Evolutionary conservation across 2,888 invertebrate genomes (phyloP).

Genomic region (Chorisops tibialis): DNA sequence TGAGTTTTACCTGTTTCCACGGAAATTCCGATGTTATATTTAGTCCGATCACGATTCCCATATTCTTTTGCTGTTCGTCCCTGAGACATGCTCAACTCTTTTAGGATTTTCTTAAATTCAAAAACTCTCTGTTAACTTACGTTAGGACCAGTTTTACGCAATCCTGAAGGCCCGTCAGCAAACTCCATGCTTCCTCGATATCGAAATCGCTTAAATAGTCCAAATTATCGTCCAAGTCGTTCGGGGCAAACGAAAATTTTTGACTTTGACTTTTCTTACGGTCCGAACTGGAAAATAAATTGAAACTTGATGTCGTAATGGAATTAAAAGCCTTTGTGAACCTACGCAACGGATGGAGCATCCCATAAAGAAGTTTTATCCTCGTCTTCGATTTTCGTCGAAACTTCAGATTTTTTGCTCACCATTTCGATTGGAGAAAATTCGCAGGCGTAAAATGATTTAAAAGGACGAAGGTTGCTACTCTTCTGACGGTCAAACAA

Average conservation of each 20-base stretch:
- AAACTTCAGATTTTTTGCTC: slow-evolving; percentile 27
- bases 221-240: slow-evolving; percentile 17
- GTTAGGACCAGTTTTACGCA: slow-evolving; percentile 15
- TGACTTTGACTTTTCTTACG: not conserved
- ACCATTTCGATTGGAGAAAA: slow-evolving; percentile 2
- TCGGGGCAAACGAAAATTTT: not conserved
- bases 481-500: not conserved
- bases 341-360: slow-evolving; percentile 4
- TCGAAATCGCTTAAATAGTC: slow-evolving; percentile 24
- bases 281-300: slow-evolving; percentile 3
- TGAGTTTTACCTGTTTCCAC: slow-evolving; percentile 65
- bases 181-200: slow-evolving; percentile 19
- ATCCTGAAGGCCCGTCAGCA: slow-evolving; percentile 7
- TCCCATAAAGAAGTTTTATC: slow-evolving; percentile 2
- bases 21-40: slow-evolving; percentile 71
- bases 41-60: slow-evolving; percentile 64
- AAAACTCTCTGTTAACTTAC: not conserved
- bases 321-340: not conserved
- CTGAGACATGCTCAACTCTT: slow-evolving; percentile 27
- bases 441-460: not conserved
- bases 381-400: slow-evolving; percentile 35
- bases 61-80: slow-evolving; percentile 40
- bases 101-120: not conserved
- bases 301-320: not conserved
- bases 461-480: slow-evolving; percentile 2